Conservation (phyloP, 2,113 vertebrate species). For the Steatornis caripensis region DNA sequence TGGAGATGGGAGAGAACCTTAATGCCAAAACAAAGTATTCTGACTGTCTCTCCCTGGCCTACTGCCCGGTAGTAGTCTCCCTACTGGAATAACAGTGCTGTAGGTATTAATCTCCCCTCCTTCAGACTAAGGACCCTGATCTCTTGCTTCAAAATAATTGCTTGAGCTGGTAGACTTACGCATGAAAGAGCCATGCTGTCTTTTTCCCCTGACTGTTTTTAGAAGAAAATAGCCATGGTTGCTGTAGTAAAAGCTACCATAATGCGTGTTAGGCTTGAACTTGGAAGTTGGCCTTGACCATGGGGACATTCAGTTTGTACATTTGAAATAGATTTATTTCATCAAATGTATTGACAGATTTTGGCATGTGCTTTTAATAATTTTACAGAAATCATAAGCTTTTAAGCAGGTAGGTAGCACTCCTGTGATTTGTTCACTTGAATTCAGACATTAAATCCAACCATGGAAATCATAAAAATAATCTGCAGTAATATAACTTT, state of each 20-base stretch:
- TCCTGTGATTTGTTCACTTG: background rate
- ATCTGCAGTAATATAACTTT: background rate
- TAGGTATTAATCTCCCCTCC: background rate
- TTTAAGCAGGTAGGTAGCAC: slow-evolving; percentile 30
- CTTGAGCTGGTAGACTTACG: background rate
- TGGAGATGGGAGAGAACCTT: background rate
- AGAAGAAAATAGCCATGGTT: background rate
- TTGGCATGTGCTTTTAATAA: background rate
- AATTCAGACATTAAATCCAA: background rate
- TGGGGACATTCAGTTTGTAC: background rate
- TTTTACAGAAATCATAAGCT: background rate
- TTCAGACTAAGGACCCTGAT: background rate
- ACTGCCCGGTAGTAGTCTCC: background rate
- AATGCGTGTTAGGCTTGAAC: background rate
- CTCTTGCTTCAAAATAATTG: background rate
- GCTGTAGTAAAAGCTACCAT: background rate
- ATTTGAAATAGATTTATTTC: background rate
- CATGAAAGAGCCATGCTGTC: background rate
- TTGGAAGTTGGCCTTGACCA: background rate
- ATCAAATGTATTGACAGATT: background rate
- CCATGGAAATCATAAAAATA: background rate
- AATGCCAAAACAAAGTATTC: background rate
- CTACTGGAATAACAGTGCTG: background rate
- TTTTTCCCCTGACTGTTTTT: background rate
- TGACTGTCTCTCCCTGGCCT: background rate